Base-by-base conservation (phyloP, 1,140 invertebrate species). In the Formica selysi region DNA sequence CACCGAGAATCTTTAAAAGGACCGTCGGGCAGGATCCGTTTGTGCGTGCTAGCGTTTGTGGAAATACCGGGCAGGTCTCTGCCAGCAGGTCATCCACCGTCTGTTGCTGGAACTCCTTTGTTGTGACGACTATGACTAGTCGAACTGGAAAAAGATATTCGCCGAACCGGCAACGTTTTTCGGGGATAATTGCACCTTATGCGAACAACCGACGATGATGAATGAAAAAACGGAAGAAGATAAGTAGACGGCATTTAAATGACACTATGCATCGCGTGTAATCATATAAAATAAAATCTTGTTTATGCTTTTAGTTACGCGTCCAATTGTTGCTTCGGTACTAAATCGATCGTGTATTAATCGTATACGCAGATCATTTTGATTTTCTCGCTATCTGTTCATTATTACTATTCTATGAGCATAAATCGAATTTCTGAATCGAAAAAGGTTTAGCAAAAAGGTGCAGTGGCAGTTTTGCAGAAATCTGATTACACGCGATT, bases 51-150 rank as follows among this genome's bases (percentile, higher is more conserved):
- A 59, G 29, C 74, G 44, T 85, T 85, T 78, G 73, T 85, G 59
- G 38, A 78, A 85, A 85, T 44, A 67, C 36, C 71, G 61, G 32
- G 32, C 48, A 41, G 36, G 44, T 48, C 44, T 5, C n/a, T 8
- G 36, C 44, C 62, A 48, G 10, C 81, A 41, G 81, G 81, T 85
- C 81, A 85, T 65, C 71, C 61, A 85, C 73, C 61, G 81, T 85
- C 81, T 76, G 81, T 78, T 11, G 73, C 64, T 19, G 29, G n/a
- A 48, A 36, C 19, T 16, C 38, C 29, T 54, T 73, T 85, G 48
- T 73, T 48, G 83, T n/a, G 61, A 22, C 26, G 4, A 73, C 29
- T 19, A 41, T 57, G 54, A 83, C 54, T 54, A 73, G 83, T 76
- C 51, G 38, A 59, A 71, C 74, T 65, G 73, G 74, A 86, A 76